These are phyloP conservation scores for Glaucopsyche alexis DNA, from an alignment of 2,888 invertebrate genomes.

Conservation along the genomic window DNA sequence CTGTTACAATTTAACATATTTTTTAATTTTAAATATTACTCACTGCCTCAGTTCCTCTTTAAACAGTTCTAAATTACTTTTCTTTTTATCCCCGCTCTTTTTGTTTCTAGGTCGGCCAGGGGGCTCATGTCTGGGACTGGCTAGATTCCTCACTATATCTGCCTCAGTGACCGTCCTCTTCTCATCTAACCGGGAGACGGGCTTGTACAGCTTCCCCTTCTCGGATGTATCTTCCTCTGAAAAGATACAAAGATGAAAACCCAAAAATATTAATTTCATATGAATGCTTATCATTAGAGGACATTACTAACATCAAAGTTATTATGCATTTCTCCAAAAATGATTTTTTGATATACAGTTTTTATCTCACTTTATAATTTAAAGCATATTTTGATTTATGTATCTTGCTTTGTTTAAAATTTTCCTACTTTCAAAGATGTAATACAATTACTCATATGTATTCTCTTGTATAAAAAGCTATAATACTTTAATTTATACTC, in stretches of 20 bases:
- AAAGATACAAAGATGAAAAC: constrained; percentile 36
- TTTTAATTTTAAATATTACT: constrained; percentile 48
- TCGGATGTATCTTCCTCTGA: constrained; percentile 93
- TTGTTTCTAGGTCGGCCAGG: constrained; percentile 52
- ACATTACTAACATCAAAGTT: background rate
- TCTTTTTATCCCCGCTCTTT: constrained; percentile 87
- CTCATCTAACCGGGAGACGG: constrained; percentile 87
- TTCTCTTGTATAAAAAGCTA: background rate
- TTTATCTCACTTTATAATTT: no score
- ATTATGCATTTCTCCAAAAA: no score
- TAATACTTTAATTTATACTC: constrained; percentile 49
- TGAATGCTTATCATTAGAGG: background rate
- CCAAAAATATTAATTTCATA: background rate
- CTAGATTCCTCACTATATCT: constrained; percentile 72
- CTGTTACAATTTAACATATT: no score
- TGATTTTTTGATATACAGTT: no score
- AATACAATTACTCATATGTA: background rate
- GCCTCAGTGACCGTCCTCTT: constrained; percentile 55
- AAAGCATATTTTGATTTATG: no score
- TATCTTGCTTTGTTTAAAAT: no score
- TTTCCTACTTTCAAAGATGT: no score
- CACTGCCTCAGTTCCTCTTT: constrained; percentile 98
- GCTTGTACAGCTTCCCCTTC: constrained; percentile 95
- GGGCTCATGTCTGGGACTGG: constrained; percentile 70
- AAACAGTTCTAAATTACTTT: constrained; percentile 97